These are phyloP conservation scores for Lycophotia porphyrea DNA, from an alignment of 2,888 invertebrate species.

Conservation along the genomic window DNA sequence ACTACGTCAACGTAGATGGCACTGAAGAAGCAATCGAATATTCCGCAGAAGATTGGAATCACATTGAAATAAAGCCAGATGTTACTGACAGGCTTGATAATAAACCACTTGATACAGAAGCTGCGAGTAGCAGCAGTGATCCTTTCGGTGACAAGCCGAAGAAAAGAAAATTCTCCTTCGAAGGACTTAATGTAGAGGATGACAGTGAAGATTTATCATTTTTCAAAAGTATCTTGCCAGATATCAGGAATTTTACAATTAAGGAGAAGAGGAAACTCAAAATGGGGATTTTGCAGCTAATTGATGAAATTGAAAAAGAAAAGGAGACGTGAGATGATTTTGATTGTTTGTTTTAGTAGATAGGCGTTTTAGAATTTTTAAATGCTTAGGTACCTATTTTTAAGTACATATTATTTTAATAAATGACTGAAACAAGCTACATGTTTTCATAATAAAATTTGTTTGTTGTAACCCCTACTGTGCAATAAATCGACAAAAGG, in stretches of 20 bases:
- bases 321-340: constrained; percentile 35
- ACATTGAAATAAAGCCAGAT: constrained; percentile 65
- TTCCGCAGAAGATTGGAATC: constrained; percentile 62
- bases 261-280: constrained; percentile 88
- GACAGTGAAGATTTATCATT: constrained; percentile 82
- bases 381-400: not conserved
- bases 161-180: constrained; percentile 53
- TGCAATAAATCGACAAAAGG: not conserved
- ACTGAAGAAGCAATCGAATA: constrained; percentile 55
- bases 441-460: not conserved
- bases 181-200: constrained; percentile 58
- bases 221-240: constrained; percentile 89
- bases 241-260: constrained; percentile 85
- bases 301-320: constrained; percentile 81
- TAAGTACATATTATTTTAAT: constrained; percentile 20
- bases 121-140: constrained; percentile 34
- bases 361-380: no score
- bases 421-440: constrained; percentile 8
- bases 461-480: not conserved
- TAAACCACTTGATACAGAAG: constrained; percentile 25
- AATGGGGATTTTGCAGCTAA: constrained; percentile 87
- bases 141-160: constrained; percentile 46
- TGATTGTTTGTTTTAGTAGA: not conserved
- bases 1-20: constrained; percentile 50
- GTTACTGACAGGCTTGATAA: constrained; percentile 32